Evolutionary conservation across 2,113 vertebrate species (phyloP).

Genomic region (Sinosuthora webbiana): DNA sequence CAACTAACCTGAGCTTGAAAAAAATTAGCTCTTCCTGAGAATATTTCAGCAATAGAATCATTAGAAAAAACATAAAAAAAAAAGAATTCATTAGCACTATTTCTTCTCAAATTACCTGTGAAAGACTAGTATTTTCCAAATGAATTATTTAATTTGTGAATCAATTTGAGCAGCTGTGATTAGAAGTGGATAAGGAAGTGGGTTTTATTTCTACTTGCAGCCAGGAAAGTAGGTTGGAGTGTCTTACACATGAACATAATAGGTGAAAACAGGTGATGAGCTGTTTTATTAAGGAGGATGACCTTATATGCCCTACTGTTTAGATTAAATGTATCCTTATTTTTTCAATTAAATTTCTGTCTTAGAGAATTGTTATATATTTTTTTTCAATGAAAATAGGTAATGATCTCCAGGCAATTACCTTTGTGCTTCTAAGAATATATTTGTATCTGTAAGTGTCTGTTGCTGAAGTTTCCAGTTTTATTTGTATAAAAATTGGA

Average conservation of each 20-base stretch:
- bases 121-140: background rate
- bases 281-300: background rate
- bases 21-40: background rate
- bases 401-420: background rate
- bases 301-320: background rate
- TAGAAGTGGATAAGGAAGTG: conserved; percentile 22
- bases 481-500: background rate
- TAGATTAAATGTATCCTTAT: background rate
- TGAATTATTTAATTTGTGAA: background rate
- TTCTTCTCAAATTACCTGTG: background rate
- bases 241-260: background rate
- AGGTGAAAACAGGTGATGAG: background rate
- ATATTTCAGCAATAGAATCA: background rate
- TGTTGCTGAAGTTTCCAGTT: background rate
- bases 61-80: background rate
- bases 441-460: background rate
- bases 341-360: background rate
- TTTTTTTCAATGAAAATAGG: background rate
- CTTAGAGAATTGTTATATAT: background rate
- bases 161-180: conserved; percentile 1
- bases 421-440: background rate
- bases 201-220: background rate
- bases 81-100: background rate
- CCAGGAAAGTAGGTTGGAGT: background rate
- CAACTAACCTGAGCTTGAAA: background rate